Evolutionary conservation across 2,797 vertebrate genomes (phyloP), one percentile per base, ranked within the genome.

Genomic region (Aldrovandia affinis): DNA sequence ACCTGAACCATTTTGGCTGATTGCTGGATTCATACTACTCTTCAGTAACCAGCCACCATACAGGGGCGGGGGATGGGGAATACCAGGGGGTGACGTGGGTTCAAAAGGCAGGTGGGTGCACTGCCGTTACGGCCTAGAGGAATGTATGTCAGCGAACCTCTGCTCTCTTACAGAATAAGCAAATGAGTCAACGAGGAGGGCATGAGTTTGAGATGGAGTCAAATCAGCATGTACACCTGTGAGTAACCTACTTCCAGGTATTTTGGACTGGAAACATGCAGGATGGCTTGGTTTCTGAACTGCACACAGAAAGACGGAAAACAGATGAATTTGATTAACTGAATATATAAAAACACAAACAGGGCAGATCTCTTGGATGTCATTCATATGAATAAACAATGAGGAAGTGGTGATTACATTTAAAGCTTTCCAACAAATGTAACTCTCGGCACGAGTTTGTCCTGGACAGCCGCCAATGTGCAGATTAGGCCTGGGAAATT

Each of bases 381-480:
- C 44, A 44, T 75, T n/a, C 18, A 39, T 1, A 39, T 39, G 39
- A 15, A 36, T 9, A 73, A 44, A 44, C 25, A 81, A 83, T 87
- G 80, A 83, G 78, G 84, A 88, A 81, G 65, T 57, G 82, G 79
- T 85, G 77, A 88, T 89, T 88, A 86, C 44, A 88, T 33, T 57
- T 44, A 75, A 73, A 75, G 44, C 89, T 92, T 89, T 80, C 87
- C 70, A 84, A 88, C 78, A 63, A 89, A 87, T 91, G 90, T 89
- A 86, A 91, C 89, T 90, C 83, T 78, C 82, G 78, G 86, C 50
- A 42, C 82, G 63, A 88, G 85, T 87, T 91, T 86, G 25, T 86
- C 87, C 82, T 89, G 78, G 86, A 90, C 78, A 84, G 36, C 78
- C 77, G 84, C 85, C 84, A 86, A 81, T 42, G 61, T n/a, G n/a